Base-by-base conservation (phyloP, 2,797 vertebrate genomes). In the Sebastes wilsoni region DNA sequence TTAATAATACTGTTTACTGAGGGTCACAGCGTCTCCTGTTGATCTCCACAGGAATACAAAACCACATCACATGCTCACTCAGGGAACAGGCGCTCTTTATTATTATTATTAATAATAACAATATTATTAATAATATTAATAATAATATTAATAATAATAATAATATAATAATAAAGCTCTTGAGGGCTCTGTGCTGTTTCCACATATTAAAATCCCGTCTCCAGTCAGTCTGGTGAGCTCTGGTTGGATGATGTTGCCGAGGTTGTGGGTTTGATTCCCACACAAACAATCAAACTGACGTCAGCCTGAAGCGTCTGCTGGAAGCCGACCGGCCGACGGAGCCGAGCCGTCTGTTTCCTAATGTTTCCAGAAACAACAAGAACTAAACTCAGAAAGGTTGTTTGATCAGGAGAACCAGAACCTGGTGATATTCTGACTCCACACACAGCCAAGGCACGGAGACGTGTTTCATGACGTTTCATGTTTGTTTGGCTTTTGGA, bases 41-140 rank as follows among this genome's bases (percentile, higher is more conserved):
- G 23, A 64, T 66, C 61, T 81, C 61, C 73, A 83, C 68, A 84
- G 70, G 58, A 69, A 83, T 75, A 88, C 59, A 87, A 86, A 85
- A 77, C 59, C 72, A 81, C 78, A 67, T 4, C 14, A 66, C 52
- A 5, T 66, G 72, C 69, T 79, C 68, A 70, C 82, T 69, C 16
- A 56, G 22, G 70, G 75, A 83, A 76, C 61, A 22, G 62, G 56
- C 27, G 13, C 71, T 54, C 62, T 30, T 32, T 49, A 36, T 36
- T 11, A 36, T 36, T 10, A 34, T 11, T 10, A 34, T 32, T n/a
- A 34, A 64, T 27, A 62, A 65, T 60, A 78, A 36, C 6, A 65
- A 22, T 10, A 34, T 34, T 11, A 36, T 34, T 11, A 34, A 8
- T n/a, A 27, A 56, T 27, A 62, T 60, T 56, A 78, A 30, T 27